Evolutionary conservation across 2,888 invertebrate genomes (phyloP).

Genomic region (Willowsia nigromaculata): DNA sequence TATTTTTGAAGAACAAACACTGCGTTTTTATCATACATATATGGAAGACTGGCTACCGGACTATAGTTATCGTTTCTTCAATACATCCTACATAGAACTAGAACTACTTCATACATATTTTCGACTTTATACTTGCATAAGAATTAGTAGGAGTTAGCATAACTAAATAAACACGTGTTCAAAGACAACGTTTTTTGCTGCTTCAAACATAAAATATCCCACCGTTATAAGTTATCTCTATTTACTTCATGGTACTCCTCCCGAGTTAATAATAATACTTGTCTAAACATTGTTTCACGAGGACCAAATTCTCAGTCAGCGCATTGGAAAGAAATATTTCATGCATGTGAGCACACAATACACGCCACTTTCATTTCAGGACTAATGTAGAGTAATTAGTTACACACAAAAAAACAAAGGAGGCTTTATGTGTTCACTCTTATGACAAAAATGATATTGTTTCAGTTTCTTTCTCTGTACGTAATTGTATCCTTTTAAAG

Average conservation of each 20-base stretch:
- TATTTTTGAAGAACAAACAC: no score
- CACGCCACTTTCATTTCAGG: background rate
- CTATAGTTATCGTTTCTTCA: no score
- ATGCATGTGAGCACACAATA: no score
- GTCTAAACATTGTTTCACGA: background rate
- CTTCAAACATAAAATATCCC: background rate
- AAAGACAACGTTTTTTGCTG: no score
- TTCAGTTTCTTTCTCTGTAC: background rate
- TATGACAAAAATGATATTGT: background rate
- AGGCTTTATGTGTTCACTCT: slow-evolving; percentile 5
- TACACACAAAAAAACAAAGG: slow-evolving; percentile 11
- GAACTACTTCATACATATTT: no score
- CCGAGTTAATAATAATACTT: background rate
- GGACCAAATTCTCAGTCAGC: background rate
- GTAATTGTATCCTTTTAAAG: background rate
- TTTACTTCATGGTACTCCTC: background rate
- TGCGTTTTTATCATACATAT: no score
- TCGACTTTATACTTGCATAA: no score
- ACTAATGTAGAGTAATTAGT: slow-evolving; percentile 25
- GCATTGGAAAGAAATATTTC: background rate
- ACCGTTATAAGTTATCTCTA: no score
- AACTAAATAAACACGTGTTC: no score
- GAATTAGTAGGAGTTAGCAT: no score
- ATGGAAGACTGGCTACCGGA: no score
- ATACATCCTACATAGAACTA: no score